Conservation (phyloP, 2,113 vertebrate species). For the Nerophis ophidion region DNA sequence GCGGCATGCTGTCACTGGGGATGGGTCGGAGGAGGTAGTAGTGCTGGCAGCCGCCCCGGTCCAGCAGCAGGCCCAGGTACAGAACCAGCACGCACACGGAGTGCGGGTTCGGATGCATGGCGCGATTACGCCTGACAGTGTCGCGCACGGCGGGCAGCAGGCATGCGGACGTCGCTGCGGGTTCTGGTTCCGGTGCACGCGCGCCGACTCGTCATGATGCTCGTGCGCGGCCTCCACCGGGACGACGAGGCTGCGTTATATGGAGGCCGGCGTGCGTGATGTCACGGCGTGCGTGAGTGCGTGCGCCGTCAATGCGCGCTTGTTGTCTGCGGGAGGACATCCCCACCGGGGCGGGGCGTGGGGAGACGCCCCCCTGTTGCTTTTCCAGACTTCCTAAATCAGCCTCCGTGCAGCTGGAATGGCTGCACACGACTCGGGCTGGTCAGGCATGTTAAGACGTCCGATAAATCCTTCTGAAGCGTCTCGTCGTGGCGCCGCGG, state of each 20-base stretch:
- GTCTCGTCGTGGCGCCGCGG: not conserved
- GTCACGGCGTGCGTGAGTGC: slow-evolving; percentile 48
- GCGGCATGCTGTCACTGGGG: slow-evolving; percentile 91
- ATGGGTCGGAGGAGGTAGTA: slow-evolving; percentile 92
- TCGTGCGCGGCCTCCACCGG: slow-evolving; percentile 23
- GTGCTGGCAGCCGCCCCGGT: slow-evolving; percentile 82
- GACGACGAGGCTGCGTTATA: slow-evolving; percentile 56
- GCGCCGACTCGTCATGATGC: slow-evolving; percentile 46
- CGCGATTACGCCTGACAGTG: slow-evolving; percentile 4
- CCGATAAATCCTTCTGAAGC: not conserved
- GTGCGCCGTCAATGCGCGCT: slow-evolving; percentile 53
- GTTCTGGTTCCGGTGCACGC: slow-evolving; percentile 9
- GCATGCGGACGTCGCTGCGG: not conserved
- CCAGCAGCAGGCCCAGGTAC: slow-evolving; percentile 76
- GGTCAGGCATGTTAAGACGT: not conserved
- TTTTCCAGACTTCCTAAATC: slow-evolving; percentile 32
- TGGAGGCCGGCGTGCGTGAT: slow-evolving; percentile 67
- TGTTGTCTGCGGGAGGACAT: slow-evolving; percentile 66
- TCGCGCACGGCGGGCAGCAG: slow-evolving; percentile 21
- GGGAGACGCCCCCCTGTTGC: slow-evolving; percentile 79
- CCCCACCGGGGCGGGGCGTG: slow-evolving; percentile 37
- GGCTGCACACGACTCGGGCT: not conserved
- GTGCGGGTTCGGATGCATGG: slow-evolving; percentile 80
- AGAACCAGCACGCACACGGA: slow-evolving; percentile 75
- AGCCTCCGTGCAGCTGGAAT: not conserved